Conservation (phyloP, 2,113 vertebrate species). For the Salminus brasiliensis region DNA sequence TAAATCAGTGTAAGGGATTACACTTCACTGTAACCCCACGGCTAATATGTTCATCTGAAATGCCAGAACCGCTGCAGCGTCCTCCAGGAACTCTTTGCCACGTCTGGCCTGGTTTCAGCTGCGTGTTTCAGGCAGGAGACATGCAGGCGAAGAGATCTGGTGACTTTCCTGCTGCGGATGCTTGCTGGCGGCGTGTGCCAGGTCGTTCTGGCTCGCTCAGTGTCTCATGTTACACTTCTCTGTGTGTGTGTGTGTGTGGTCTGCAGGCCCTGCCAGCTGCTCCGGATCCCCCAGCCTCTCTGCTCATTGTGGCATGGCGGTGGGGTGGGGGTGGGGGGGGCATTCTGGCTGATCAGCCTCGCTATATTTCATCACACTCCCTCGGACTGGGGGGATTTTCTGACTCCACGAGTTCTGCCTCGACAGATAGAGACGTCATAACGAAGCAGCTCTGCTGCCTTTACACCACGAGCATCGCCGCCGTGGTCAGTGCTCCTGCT, state of each 20-base stretch:
- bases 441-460: background rate
- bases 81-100: background rate
- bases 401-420: conserved; percentile 8
- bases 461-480: conserved; percentile 6
- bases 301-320: conserved; percentile 12
- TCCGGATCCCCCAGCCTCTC: conserved; percentile 12
- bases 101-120: background rate
- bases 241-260: conserved; percentile 56
- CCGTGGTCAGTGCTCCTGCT: background rate
- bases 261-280: conserved; percentile 37
- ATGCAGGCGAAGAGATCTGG: conserved; percentile 33
- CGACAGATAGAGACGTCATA: background rate
- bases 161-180: conserved; percentile 49
- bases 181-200: conserved; percentile 35
- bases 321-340: too few relatives aligned
- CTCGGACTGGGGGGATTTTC: conserved; percentile 19
- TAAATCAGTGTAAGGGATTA: too few relatives aligned
- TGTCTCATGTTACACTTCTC: conserved; percentile 47
- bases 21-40: too few relatives aligned
- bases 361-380: conserved; percentile 39
- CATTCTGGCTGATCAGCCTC: conserved; percentile 25
- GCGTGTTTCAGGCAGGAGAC: background rate
- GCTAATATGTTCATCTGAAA: background rate
- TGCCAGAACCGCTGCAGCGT: background rate
- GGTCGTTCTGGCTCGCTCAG: conserved; percentile 40